Conservation (phyloP, 2,113 vertebrate species). For the Sylvilagus bachmani region DNA sequence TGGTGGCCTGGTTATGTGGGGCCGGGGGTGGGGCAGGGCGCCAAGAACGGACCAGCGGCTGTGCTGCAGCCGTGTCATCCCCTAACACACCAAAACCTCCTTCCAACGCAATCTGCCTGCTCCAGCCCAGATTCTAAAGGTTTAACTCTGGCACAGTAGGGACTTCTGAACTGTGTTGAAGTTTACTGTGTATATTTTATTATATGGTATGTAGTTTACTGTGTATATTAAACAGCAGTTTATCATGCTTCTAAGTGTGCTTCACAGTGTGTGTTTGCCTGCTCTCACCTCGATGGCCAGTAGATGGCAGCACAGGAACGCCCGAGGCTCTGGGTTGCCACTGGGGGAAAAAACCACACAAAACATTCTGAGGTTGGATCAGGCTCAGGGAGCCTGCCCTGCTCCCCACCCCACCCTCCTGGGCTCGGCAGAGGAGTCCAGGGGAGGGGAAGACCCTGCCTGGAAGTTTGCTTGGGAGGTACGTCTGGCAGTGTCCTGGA, state of each 20-base stretch:
- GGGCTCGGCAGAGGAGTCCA: not conserved
- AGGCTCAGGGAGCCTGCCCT: not conserved
- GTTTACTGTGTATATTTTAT: not conserved
- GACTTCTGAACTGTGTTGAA: not conserved
- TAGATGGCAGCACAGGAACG: constrained; percentile 72
- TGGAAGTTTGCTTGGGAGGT: not conserved
- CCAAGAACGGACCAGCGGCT: too few species aligned
- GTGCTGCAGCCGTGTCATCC: not conserved
- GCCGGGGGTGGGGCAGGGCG: too few species aligned
- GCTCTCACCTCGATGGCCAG: constrained; percentile 25
- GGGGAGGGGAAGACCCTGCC: not conserved
- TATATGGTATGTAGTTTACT: too few species aligned
- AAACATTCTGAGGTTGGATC: fast-evolving
- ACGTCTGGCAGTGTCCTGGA: too few species aligned
- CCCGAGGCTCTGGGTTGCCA: not conserved
- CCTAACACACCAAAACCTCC: not conserved
- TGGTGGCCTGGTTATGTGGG: not conserved
- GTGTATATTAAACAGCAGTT: not conserved
- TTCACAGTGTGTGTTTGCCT: fast-evolving
- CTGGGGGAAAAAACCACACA: not conserved
- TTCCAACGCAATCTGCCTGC: not conserved
- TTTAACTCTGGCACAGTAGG: not conserved
- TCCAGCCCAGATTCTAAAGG: not conserved
- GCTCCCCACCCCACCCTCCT: not conserved
- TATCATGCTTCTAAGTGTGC: not conserved